A percentile compares a stretch with the other conserved stretches of the same genome.
These are phyloP conservation scores for Enteromius viviparus DNA, from an alignment of 2,797 vertebrate genomes.

Conservation along the genomic window DNA sequence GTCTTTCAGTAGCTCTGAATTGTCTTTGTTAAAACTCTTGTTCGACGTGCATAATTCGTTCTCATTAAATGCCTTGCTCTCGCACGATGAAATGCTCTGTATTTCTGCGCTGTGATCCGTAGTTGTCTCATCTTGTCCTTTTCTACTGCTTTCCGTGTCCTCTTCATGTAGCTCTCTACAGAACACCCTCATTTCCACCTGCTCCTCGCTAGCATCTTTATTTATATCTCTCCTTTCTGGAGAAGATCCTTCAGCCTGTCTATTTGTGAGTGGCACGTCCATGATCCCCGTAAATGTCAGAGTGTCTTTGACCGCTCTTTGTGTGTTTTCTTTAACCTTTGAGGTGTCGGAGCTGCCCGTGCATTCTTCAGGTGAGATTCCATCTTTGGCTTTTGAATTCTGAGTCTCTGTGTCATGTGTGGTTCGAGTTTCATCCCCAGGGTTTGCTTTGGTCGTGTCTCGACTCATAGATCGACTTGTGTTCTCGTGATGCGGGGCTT, in stretches of 20 bases:
- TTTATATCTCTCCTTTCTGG: conserved; percentile 64
- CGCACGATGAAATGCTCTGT: conserved; percentile 47
- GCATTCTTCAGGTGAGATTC: conserved; percentile 69
- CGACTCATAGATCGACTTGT: not conserved
- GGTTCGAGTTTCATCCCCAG: conserved; percentile 64
- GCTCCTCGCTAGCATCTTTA: conserved; percentile 56
- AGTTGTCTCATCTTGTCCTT: conserved; percentile 26
- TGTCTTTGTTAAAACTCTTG: conserved; percentile 62
- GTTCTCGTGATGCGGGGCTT: conserved; percentile 7
- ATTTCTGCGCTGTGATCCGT: conserved; percentile 28
- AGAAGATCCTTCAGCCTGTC: conserved; percentile 64
- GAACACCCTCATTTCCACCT: conserved; percentile 63
- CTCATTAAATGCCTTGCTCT: conserved; percentile 51
- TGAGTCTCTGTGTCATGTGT: conserved; percentile 63
- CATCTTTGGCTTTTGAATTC: conserved; percentile 69
- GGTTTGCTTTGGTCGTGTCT: conserved; percentile 1
- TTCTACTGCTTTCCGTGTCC: conserved; percentile 61
- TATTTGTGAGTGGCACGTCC: conserved; percentile 62
- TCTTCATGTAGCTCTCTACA: conserved; percentile 65
- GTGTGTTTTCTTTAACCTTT: conserved; percentile 68
- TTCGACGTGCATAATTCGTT: conserved; percentile 57
- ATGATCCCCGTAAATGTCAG: conserved; percentile 75
- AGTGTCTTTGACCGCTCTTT: conserved; percentile 66
- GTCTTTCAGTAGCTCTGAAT: conserved; percentile 50
- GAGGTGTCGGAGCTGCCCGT: conserved; percentile 66